Evolutionary conservation across 2,797 vertebrate genomes (phyloP).

Genomic region (Staurois parvus): DNA sequence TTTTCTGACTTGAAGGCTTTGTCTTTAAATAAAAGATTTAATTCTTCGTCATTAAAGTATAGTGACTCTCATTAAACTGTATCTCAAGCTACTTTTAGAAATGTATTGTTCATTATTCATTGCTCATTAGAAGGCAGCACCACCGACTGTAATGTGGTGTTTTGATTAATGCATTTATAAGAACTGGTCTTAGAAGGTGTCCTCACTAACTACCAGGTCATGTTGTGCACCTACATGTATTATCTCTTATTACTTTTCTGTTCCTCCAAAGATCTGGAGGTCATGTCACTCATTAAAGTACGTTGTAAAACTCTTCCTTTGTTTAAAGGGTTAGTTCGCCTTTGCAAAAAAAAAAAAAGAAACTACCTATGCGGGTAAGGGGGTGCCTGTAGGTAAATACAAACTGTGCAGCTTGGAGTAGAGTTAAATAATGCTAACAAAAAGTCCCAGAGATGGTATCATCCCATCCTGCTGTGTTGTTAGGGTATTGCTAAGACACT

Average conservation of each 20-base stretch:
- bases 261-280: too few species aligned
- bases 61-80: not conserved
- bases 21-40: conserved; percentile 5
- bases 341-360: too few species aligned
- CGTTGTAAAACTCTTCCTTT: too few species aligned
- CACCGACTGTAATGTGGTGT: not conserved
- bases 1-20: not conserved
- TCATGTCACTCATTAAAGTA: too few species aligned
- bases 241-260: not conserved
- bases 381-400: too few species aligned
- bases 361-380: too few species aligned
- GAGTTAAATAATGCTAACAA: too few species aligned
- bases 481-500: too few species aligned
- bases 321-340: too few species aligned
- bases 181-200: not conserved
- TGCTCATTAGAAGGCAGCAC: conserved; percentile 5
- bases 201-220: not conserved
- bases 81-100: conserved; percentile 8
- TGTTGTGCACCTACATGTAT: not conserved
- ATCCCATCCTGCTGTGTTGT: too few species aligned
- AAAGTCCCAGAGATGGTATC: too few species aligned
- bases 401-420: too few species aligned
- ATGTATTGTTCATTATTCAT: not conserved
- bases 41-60: not conserved
- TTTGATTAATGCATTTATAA: not conserved